Base-by-base conservation (phyloP, 2,797 vertebrate species). In the Hipposideros larvatus region DNA sequence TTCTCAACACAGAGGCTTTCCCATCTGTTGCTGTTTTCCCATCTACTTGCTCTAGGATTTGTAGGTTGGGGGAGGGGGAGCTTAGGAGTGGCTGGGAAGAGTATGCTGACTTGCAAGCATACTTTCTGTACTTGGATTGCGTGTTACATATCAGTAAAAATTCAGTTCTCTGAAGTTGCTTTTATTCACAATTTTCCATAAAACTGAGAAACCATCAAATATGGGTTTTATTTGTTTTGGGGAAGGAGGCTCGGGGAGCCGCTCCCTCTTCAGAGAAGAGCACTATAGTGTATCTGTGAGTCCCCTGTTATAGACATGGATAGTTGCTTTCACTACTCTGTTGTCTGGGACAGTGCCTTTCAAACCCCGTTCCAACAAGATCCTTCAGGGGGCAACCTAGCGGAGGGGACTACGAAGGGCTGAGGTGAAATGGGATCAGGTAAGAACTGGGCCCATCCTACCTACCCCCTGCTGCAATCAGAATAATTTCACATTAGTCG, bases 191-290 rank as follows among this genome's bases (percentile, higher is more conserved):
- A 41, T 22, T 84, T 90, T 87, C 91, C 73, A 88, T 41, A 87
- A 92, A 92, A 89, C 48, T 71, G 46, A 92, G 51, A 90, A 74
- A 95, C 10, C 6, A 87, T 75, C 24, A 94, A 94, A 92, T 87
- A 87, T 53, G 37, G 79, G 43, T 73, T 96, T 86, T 88, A 74
- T 37, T 87, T 90, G 13, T 57, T 85, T 22, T 16, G 19, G 51
- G 26, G 26, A 53, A 90, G 41, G 51, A 77, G 48, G 43, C 7
- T 82, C 68, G 71, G 41, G 26, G 37, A 13, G 21, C 24, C 77
- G n/a, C n/a, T 91, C 93, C 15, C 34, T 84, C 77, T 90, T 95
- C 61, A 94, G 73, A 94, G 24, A 48, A 90, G 61, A 83, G 19
- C 28, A 91, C 46, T 65, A 46, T 5, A 61, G 13, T 43, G 68